Evolutionary conservation across 2,888 invertebrate genomes (phyloP).

Genomic region (Antheraea assamensis): DNA sequence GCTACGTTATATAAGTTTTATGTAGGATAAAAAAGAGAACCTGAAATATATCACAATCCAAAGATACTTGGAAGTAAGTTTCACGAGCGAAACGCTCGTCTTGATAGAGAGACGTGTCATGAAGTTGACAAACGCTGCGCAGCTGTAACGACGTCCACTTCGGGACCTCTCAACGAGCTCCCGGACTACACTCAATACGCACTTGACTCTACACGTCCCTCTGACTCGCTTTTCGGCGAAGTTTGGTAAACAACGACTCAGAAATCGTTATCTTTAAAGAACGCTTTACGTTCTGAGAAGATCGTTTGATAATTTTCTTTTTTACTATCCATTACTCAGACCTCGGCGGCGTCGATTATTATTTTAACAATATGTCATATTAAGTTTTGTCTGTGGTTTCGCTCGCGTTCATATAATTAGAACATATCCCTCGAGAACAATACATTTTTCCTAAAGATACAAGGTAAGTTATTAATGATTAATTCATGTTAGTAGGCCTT

Average conservation of each 20-base stretch:
- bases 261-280: background rate
- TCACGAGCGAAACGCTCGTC: conserved; percentile 25
- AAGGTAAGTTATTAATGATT: too few relatives aligned
- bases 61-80: background rate
- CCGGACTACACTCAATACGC: conserved; percentile 35
- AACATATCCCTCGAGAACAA: too few relatives aligned
- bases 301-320: too few relatives aligned
- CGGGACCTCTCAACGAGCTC: conserved; percentile 30
- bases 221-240: conserved; percentile 27
- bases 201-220: conserved; percentile 59
- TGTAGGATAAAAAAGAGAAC: background rate
- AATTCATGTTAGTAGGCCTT: too few relatives aligned
- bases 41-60: background rate
- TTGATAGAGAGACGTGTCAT: conserved; percentile 25
- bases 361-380: too few relatives aligned
- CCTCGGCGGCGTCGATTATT: too few relatives aligned
- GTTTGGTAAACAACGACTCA: conserved; percentile 19
- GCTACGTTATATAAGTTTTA: background rate
- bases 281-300: background rate
- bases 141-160: conserved; percentile 38
- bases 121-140: conserved; percentile 8
- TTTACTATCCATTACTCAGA: too few relatives aligned
- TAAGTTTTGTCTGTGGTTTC: too few relatives aligned
- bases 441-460: too few relatives aligned
- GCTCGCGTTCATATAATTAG: too few relatives aligned